Conservation (phyloP, 2,888 invertebrate genomes). For the Torymus auratus region DNA sequence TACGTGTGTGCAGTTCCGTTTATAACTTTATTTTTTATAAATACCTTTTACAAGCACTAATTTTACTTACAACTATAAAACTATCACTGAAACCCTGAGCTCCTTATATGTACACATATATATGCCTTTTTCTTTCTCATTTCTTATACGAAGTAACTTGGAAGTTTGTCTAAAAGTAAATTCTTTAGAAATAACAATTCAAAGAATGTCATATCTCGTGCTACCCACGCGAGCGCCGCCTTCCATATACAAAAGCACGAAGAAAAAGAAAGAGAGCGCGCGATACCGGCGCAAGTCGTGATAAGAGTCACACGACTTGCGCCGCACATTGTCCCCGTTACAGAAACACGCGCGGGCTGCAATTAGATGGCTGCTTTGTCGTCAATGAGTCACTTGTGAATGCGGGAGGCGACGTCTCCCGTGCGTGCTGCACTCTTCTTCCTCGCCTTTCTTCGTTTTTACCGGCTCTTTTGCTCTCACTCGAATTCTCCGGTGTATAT, state of each 20-base stretch:
- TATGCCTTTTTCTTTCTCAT: too few species aligned
- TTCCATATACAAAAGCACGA: background rate
- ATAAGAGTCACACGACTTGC: constrained; percentile 30
- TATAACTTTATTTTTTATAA: too few species aligned
- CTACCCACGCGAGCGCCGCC: background rate
- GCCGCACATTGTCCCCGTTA: constrained; percentile 45
- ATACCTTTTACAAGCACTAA: too few species aligned
- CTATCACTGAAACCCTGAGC: too few species aligned
- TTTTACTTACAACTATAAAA: too few species aligned
- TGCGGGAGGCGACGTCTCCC: background rate
- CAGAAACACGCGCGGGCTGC: constrained; percentile 37
- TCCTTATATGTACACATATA: too few species aligned
- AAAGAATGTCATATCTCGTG: constrained; percentile 14
- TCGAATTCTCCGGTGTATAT: background rate
- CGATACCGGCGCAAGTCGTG: background rate
- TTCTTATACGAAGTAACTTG: too few species aligned
- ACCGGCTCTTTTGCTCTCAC: background rate
- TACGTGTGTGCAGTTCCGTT: too few species aligned
- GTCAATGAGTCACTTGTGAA: constrained; percentile 50
- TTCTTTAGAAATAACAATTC: background rate
- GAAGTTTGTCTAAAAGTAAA: background rate
- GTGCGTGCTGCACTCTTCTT: constrained; percentile 3
- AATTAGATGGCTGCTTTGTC: constrained; percentile 45
- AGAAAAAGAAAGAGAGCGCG: constrained; percentile 8
- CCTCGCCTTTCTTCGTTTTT: constrained; percentile 7